Conservation (phyloP, 1,140 invertebrate genomes). For the Bilobella aurantiaca region DNA sequence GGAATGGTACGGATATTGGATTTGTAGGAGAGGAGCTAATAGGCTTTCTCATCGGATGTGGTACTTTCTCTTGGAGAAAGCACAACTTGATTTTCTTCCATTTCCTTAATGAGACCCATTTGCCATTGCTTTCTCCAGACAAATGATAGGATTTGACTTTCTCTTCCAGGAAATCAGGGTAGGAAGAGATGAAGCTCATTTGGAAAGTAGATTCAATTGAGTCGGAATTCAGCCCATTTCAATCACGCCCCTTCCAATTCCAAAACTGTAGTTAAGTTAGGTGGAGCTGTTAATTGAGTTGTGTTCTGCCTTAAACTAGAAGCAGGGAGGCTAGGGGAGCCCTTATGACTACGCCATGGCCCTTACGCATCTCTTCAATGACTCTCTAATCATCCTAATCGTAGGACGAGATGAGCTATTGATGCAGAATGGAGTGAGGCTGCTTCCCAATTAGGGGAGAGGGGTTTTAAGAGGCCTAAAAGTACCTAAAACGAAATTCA, state of each 20-base stretch:
- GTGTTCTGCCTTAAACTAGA: neutral
- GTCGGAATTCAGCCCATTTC: neutral
- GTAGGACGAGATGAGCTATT: neutral
- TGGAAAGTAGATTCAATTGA: constrained; percentile 5
- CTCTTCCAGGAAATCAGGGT: neutral
- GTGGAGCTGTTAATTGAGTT: neutral
- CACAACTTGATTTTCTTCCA: neutral
- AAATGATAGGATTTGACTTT: constrained; percentile 3
- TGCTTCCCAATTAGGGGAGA: neutral
- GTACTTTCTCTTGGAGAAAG: neutral
- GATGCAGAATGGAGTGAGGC: neutral
- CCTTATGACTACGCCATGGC: too few relatives aligned
- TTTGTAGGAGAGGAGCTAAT: neutral
- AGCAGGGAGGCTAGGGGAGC: too few relatives aligned
- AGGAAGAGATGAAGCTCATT: constrained; percentile 8
- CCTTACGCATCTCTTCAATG: neutral
- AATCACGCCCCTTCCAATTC: neutral
- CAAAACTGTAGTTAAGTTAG: neutral
- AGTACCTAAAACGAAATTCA: too few relatives aligned
- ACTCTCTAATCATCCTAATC: neutral
- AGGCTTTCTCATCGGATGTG: constrained; percentile 6
- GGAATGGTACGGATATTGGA: neutral
- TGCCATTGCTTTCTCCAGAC: constrained; percentile 1
- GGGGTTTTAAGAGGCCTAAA: neutral
- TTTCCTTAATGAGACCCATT: constrained; percentile 7